Evolutionary conservation across 2,888 invertebrate species (phyloP).

Genomic region (Helicoverpa assulta): DNA sequence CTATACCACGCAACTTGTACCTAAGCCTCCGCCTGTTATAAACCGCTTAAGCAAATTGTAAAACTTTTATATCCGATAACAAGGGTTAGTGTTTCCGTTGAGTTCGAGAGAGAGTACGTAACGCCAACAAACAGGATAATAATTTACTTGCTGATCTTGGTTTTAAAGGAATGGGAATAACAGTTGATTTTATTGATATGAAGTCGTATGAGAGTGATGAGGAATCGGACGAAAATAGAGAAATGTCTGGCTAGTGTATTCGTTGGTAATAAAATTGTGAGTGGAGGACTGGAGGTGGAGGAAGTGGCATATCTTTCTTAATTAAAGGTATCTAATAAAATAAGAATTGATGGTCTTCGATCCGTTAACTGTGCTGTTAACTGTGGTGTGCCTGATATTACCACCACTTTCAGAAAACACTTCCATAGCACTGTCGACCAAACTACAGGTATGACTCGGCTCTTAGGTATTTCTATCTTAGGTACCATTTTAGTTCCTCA

Average conservation of each 20-base stretch:
- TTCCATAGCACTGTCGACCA: too few relatives aligned
- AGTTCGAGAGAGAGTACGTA: conserved; percentile 8
- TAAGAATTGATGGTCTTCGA: too few relatives aligned
- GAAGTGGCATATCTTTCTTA: background rate
- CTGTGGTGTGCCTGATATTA: too few relatives aligned
- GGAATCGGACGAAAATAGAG: background rate
- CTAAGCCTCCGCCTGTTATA: conserved; percentile 54
- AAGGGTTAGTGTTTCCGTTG: conserved; percentile 41
- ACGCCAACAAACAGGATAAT: conserved; percentile 35
- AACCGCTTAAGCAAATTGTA: conserved; percentile 61
- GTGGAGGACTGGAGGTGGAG: background rate
- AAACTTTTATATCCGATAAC: conserved; percentile 56
- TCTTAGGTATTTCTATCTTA: too few relatives aligned
- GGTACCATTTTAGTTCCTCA: too few relatives aligned
- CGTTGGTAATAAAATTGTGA: background rate
- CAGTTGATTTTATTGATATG: background rate
- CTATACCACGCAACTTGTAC: conserved; percentile 59
- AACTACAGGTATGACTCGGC: too few relatives aligned
- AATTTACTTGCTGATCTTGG: conserved; percentile 37
- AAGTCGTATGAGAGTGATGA: background rate
- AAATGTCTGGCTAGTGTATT: background rate
- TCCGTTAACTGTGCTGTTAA: too few relatives aligned
- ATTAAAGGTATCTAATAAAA: background rate
- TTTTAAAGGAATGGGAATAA: conserved; percentile 10
- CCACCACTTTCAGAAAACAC: too few relatives aligned